phyloP scores from a whole-genome alignment of 2,797 vertebrate genomes.

The Threskiornis aethiopicus region DNA sequence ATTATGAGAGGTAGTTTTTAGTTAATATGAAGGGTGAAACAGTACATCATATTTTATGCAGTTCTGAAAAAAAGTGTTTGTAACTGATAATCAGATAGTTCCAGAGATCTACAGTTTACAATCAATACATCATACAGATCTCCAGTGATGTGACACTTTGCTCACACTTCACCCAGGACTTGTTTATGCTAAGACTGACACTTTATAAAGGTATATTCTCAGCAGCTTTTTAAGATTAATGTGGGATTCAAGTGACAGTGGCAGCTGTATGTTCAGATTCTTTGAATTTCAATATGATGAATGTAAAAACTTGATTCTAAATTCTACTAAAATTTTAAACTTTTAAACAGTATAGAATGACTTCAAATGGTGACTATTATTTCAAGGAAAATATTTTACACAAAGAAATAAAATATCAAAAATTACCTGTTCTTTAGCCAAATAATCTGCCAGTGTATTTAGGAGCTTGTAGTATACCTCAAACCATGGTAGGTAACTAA shows the following conservation, averaged over 20 bases:
- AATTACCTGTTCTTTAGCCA: conserved; percentile 92
- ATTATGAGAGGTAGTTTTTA: neutral
- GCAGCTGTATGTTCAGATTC: neutral
- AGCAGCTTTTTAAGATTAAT: conserved; percentile 66
- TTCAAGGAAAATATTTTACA: neutral
- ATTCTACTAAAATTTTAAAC: neutral
- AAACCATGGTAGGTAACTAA: conserved; percentile 96
- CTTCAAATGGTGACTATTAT: neutral
- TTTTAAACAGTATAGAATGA: neutral
- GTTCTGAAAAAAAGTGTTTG: conserved; percentile 19
- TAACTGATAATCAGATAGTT: conserved; percentile 54
- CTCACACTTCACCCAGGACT: conserved; percentile 50
- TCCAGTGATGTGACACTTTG: conserved; percentile 44
- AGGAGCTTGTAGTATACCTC: conserved; percentile 98
- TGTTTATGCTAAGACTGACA: conserved; percentile 54
- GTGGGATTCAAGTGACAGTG: conserved; percentile 48
- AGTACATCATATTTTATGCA: conserved; percentile 25
- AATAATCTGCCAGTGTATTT: conserved; percentile 95
- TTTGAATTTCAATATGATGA: neutral
- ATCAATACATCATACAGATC: conserved; percentile 16
- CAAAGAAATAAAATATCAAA: neutral
- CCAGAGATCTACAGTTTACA: conserved; percentile 37
- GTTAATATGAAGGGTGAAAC: conserved; percentile 44
- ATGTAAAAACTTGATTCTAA: neutral
- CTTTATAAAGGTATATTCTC: conserved; percentile 66